Conservation (phyloP, 2,113 vertebrate genomes). For the Mirza zaza region DNA sequence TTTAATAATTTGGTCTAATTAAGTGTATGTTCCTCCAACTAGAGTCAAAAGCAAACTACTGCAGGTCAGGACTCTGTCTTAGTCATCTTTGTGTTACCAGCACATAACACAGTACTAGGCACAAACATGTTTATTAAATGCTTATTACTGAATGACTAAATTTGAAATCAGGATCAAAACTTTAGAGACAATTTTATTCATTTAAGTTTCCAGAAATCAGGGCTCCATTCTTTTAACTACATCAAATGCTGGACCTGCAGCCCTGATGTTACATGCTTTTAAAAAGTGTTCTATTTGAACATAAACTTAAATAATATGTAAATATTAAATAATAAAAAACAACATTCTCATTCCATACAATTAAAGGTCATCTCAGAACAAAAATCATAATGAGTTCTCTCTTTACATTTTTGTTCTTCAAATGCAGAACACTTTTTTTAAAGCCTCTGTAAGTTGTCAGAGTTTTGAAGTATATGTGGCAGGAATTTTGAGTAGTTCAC, state of each 20-base stretch:
- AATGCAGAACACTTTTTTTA: constrained; percentile 20
- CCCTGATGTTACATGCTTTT: not conserved
- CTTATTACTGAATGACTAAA: not conserved
- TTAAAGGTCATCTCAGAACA: constrained; percentile 61
- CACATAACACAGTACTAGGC: not conserved
- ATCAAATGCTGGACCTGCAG: not conserved
- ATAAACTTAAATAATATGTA: constrained; percentile 29
- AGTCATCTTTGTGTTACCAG: not conserved
- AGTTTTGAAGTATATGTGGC: not conserved
- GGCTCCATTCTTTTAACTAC: not conserved
- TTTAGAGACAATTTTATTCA: constrained; percentile 24
- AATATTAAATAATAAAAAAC: constrained; percentile 51
- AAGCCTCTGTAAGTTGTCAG: constrained; percentile 29
- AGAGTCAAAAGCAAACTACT: not conserved
- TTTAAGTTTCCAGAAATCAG: not conserved
- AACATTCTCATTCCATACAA: not conserved
- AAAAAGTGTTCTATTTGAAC: constrained; percentile 12
- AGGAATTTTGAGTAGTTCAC: constrained; percentile 59
- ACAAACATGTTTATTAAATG: not conserved
- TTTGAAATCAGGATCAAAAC: not conserved
- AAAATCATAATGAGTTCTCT: constrained; percentile 43
- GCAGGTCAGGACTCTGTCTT: not conserved
- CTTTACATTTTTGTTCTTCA: constrained; percentile 62
- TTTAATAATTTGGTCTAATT: not conserved
- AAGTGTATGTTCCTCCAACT: not conserved